Base-by-base conservation (phyloP, 2,888 invertebrate species). In the Mythimna impura region DNA sequence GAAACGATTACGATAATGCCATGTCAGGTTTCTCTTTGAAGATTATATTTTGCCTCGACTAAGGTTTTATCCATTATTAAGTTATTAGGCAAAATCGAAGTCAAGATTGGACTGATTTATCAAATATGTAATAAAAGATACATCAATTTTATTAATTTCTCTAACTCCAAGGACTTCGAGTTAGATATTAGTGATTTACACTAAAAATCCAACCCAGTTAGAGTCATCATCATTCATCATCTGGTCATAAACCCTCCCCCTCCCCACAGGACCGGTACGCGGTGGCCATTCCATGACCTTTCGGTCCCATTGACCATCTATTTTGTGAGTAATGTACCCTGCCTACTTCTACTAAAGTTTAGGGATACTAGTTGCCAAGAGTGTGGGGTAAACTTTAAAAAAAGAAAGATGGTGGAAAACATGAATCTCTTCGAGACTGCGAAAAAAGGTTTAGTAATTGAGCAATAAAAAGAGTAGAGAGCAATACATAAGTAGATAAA, bases 1-100 rank as follows among this genome's bases (percentile, higher is more conserved):
- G 86, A 80, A 34, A 30, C 57, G 17, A 47, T 75, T 25, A 5
- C 20, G n/a, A 54, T 20, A 47, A 52, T 25, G 25, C 17, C 5
- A 3, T n/a, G 17, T n/a, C 40, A 34, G 14, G 10, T 40, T 70
- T 34, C 6, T 22, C 4, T 22, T 65, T 22, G 0, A 17, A 22
- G 14, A 20, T 57, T 12, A 17, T 4, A 3, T 74, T 40, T 30
- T 9, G 34, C 58, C 0, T 0, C 20, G 1, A n/a, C 8, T 34
- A 10, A 57, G 30, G 20, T 54, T 22, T 43, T 36, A 36, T 36
- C 36, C 36, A 36, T 36, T 10, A 12, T 43, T 4, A 40, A 8
- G 10, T 40, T 8, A 40, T 34, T 30, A 2, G 8, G 0, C 20
- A 58, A 34, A 3, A 7, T 58, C 9, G 5, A 34, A 10, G 8